phyloP scores from a whole-genome alignment of 2,113 vertebrate genomes.

The Lepisosteus oculatus region DNA sequence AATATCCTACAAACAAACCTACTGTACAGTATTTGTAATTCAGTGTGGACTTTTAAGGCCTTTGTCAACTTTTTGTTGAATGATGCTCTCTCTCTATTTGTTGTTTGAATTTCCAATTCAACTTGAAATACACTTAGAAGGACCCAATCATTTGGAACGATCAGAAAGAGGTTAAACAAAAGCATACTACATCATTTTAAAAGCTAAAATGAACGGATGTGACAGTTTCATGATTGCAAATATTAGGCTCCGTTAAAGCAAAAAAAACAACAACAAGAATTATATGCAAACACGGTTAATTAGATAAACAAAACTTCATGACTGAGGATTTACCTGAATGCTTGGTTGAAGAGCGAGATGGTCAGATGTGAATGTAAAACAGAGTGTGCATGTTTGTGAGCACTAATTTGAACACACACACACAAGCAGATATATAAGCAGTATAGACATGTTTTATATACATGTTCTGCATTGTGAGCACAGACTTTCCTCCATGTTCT shows the following conservation, averaged over 20 bases:
- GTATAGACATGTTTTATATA: background rate
- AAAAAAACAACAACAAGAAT: background rate
- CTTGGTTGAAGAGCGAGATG: too few species aligned
- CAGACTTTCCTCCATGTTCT: slow-evolving; percentile 31
- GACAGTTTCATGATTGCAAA: too few species aligned
- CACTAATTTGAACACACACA: background rate
- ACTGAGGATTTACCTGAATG: too few species aligned
- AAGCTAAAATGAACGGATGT: too few species aligned
- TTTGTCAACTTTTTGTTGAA: slow-evolving; percentile 15
- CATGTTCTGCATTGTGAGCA: background rate
- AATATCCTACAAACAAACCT: slow-evolving; percentile 8
- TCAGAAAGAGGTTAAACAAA: too few species aligned
- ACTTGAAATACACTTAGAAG: background rate
- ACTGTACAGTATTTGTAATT: background rate
- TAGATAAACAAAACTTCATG: too few species aligned
- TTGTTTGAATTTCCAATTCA: background rate
- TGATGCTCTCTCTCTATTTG: background rate
- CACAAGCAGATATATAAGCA: background rate
- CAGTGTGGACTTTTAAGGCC: slow-evolving; percentile 4
- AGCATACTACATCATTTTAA: too few species aligned
- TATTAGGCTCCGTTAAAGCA: too few species aligned
- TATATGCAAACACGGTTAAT: background rate
- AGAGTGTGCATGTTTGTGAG: background rate
- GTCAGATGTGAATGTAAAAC: background rate
- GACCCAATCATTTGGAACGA: too few species aligned